These are phyloP conservation scores for Watsonalla cultraria DNA, from an alignment of 2,888 invertebrate genomes.

Conservation along the genomic window DNA sequence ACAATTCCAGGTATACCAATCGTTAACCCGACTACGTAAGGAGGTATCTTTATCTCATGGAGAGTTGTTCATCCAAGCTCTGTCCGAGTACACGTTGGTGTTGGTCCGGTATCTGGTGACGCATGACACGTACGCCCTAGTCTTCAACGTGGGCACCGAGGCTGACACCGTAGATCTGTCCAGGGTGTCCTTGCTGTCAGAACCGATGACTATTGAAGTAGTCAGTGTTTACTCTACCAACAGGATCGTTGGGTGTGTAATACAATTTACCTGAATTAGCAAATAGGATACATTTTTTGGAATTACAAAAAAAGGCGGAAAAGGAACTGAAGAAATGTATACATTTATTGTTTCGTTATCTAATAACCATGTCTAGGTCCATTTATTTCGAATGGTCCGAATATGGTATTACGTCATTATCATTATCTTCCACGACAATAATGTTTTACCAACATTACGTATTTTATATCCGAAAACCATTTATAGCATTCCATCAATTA, in stretches of 20 bases:
- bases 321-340: no score
- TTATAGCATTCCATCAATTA: no score
- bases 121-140: slow-evolving; percentile 49
- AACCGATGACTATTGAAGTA: slow-evolving; percentile 37
- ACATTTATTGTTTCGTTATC: no score
- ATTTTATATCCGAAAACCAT: no score
- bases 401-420: no score
- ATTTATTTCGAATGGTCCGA: no score
- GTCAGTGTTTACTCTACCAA: slow-evolving; percentile 50
- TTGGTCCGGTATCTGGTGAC: slow-evolving; percentile 42
- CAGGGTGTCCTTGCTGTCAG: slow-evolving; percentile 25
- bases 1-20: slow-evolving; percentile 70
- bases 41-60: slow-evolving; percentile 60
- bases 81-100: slow-evolving; percentile 38
- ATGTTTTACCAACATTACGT: no score
- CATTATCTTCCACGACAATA: no score
- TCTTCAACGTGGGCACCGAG: slow-evolving; percentile 73
- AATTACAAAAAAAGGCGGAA: background rate
- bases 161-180: slow-evolving; percentile 56
- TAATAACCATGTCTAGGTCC: no score
- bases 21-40: slow-evolving; percentile 67
- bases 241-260: slow-evolving; percentile 38
- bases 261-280: background rate
- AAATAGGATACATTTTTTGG: background rate
- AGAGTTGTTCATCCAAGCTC: slow-evolving; percentile 40